Base-by-base conservation (phyloP, 2,888 invertebrate species). In the Dorcus hopei region DNA sequence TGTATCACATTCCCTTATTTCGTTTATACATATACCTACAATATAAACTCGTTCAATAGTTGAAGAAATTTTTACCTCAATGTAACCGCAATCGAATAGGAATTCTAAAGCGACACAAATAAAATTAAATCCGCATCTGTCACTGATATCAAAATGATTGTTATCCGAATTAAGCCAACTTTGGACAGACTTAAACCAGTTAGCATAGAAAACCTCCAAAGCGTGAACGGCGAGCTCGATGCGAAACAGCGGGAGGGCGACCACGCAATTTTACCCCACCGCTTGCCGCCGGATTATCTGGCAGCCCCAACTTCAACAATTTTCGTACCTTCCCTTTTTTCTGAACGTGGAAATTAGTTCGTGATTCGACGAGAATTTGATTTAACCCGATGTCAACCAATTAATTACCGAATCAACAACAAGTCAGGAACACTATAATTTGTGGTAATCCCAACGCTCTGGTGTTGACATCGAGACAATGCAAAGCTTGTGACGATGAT, bases 121-220 rank as follows among this genome's bases (percentile, higher is more conserved):
- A 61, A 61, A 65, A 70, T 68, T 64, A 68, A 69, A 70, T 71
- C 68, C 74, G 70, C 77, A 78, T 77, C 78, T 78, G 78, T 75
- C 77, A 75, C 70, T 73, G 76, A 77, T 77, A 77, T 77, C 71
- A 73, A 72, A 68, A 67, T 68, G 70, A 73, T 72, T 74, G 73
- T 74, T 69, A 65, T 64, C 61, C 70, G 75, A 77, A 76, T 76
- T 74, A 75, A 72, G 74, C 71, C 74, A 76, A 75, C 75, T 70
- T 69, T 70, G 72, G 75, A 69, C 68, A 70, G 73, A 70, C 75
- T 74, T 77, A 77, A 76, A 77, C 77, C 74, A 75, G 77, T 78
- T 77, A 78, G 74, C 69, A 76, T 77, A 74, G 75, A 76, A 72
- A 74, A 70, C 68, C 75, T 72, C 64, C 70, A 73, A 70, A 74